Percentiles rank a stretch among this genome's conserved stretches.
Evolutionary conservation across 2,888 invertebrate species (phyloP).

Genomic region (Cheiracanthium punctorium): DNA sequence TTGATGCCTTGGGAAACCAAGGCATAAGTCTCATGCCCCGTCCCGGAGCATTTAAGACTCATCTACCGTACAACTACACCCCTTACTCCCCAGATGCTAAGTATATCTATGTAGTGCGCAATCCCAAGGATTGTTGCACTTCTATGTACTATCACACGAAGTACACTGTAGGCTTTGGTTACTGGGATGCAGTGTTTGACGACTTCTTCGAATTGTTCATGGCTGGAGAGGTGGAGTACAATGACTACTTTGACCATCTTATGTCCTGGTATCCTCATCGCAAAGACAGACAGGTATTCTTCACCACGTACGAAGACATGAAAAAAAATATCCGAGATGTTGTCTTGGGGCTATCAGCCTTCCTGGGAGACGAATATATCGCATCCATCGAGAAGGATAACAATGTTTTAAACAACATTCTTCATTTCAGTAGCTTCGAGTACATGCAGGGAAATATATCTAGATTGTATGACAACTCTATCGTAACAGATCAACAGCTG

Average conservation of each 20-base stretch:
- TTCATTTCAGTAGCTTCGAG: slow-evolving; percentile 35
- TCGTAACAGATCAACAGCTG: slow-evolving; percentile 66
- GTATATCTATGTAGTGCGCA: slow-evolving; percentile 76
- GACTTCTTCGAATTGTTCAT: slow-evolving; percentile 76
- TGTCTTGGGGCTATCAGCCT: slow-evolving; percentile 70
- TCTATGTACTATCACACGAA: slow-evolving; percentile 75
- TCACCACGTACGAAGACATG: slow-evolving; percentile 77
- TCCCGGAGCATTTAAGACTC: slow-evolving; percentile 72
- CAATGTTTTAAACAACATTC: slow-evolving; percentile 12
- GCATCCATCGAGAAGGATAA: slow-evolving; percentile 27
- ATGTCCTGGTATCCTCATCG: slow-evolving; percentile 62
- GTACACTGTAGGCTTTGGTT: slow-evolving; percentile 1
- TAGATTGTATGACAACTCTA: background rate
- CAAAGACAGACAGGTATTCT: slow-evolving; percentile 74
- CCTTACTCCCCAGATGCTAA: slow-evolving; percentile 65
- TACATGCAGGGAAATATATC: slow-evolving; percentile 34
- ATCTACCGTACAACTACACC: slow-evolving; percentile 72
- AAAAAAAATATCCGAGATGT: slow-evolving; percentile 72
- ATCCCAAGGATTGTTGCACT: slow-evolving; percentile 77
- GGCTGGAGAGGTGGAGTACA: slow-evolving; percentile 74
- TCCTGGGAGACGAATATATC: slow-evolving; percentile 34
- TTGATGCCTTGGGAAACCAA: slow-evolving; percentile 40
- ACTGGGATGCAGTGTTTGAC: slow-evolving; percentile 72
- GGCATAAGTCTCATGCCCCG: slow-evolving; percentile 24
- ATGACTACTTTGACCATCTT: slow-evolving; percentile 70